phyloP scores from a whole-genome alignment of 2,797 vertebrate genomes.

The Euthynnus affinis region DNA sequence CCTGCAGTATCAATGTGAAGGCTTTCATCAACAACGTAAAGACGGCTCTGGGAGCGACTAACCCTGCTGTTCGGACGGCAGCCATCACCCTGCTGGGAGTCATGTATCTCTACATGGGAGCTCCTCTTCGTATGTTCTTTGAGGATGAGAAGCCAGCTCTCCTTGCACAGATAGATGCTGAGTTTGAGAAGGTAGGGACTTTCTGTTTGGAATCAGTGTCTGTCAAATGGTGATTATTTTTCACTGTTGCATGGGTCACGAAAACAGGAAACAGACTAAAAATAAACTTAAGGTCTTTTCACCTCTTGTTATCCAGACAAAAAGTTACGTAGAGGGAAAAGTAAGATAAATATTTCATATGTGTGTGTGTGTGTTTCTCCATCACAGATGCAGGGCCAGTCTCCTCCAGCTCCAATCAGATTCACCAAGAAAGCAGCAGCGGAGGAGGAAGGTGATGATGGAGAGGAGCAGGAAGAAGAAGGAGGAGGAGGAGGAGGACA shows the following conservation, averaged over 20 bases:
- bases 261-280: background rate
- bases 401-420: constrained; percentile 88
- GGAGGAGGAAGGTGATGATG: constrained; percentile 76
- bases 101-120: constrained; percentile 97
- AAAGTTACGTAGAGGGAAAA: background rate
- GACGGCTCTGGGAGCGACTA: constrained; percentile 96
- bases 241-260: background rate
- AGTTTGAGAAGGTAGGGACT: constrained; percentile 94
- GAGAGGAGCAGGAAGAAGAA: constrained; percentile 84
- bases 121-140: constrained; percentile 96
- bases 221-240: too few species aligned
- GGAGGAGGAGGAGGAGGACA: constrained; percentile 84
- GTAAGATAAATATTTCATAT: too few species aligned
- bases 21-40: constrained; percentile 98
- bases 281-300: background rate
- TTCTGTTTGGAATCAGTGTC: background rate
- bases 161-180: constrained; percentile 94
- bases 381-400: constrained; percentile 94
- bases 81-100: constrained; percentile 95
- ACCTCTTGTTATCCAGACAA: background rate
- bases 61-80: constrained; percentile 94
- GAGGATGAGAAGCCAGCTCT: constrained; percentile 98
- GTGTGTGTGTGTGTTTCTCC: too few species aligned
- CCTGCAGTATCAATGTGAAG: constrained; percentile 94
- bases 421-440: constrained; percentile 80